Conservation (phyloP, 2,888 invertebrate genomes). For the Mesorhabditis belari region DNA sequence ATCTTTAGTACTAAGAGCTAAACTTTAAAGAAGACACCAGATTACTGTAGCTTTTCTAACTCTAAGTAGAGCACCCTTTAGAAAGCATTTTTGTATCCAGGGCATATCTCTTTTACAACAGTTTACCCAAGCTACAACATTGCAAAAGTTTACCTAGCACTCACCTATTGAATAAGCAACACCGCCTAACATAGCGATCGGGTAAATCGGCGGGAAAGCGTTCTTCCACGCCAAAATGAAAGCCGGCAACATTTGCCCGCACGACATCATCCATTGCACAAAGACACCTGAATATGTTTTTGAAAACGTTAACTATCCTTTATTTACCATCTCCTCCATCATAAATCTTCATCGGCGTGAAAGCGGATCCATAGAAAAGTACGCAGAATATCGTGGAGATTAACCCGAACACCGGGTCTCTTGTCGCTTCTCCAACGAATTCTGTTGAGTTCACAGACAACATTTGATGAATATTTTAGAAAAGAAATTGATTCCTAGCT, state of each 20-base stretch:
- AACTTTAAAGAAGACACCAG: too few species aligned
- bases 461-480: too few species aligned
- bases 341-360: slow-evolving; percentile 30
- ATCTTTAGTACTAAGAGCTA: too few species aligned
- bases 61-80: too few species aligned
- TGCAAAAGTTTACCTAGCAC: not conserved
- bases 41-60: too few species aligned
- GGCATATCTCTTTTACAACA: too few species aligned
- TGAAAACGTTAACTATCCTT: too few species aligned
- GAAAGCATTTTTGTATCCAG: too few species aligned
- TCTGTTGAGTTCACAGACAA: not conserved
- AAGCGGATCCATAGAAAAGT: slow-evolving; percentile 27
- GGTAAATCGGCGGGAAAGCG: not conserved
- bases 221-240: slow-evolving; percentile 8
- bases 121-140: not conserved
- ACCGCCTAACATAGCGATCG: not conserved
- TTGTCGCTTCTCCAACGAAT: not conserved
- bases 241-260: slow-evolving; percentile 24
- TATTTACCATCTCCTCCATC: slow-evolving; percentile 25
- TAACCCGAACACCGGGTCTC: slow-evolving; percentile 14
- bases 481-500: too few species aligned
- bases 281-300: slow-evolving; percentile 18
- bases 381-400: slow-evolving; percentile 19
- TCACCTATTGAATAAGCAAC: not conserved
- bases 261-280: slow-evolving; percentile 30